phyloP scores from a whole-genome alignment of 2,888 invertebrate genomes.

The Catocala nupta region DNA sequence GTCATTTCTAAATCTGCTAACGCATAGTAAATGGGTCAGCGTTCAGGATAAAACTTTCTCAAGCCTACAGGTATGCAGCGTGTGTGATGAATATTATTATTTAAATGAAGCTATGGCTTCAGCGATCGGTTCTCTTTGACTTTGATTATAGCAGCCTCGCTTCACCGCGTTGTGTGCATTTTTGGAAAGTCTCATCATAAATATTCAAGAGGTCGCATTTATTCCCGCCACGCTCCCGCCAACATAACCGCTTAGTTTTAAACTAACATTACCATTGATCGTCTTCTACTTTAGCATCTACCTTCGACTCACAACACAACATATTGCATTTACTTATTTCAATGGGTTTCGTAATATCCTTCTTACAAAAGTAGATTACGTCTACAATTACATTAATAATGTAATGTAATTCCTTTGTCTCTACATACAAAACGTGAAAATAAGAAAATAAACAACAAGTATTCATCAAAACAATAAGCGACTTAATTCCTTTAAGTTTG shows the following conservation, averaged over 20 bases:
- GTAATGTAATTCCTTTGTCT: too few species aligned
- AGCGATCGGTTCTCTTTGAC: conserved; percentile 49
- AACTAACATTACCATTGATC: conserved; percentile 34
- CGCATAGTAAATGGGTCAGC: conserved; percentile 6
- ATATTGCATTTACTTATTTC: background rate
- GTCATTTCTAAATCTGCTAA: background rate
- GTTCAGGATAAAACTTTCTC: conserved; percentile 16
- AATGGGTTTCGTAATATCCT: too few species aligned
- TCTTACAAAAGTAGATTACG: too few species aligned
- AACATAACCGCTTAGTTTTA: conserved; percentile 41
- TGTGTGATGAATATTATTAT: conserved; percentile 52
- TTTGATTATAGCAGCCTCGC: conserved; percentile 54
- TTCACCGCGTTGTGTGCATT: conserved; percentile 56
- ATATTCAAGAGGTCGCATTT: conserved; percentile 62
- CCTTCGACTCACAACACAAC: too few species aligned
- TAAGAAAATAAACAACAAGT: too few species aligned
- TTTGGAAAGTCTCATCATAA: conserved; percentile 63
- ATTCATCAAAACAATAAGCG: too few species aligned
- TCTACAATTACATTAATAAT: too few species aligned
- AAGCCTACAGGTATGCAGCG: conserved; percentile 1
- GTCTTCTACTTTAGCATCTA: conserved; percentile 3
- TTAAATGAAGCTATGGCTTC: conserved; percentile 35
- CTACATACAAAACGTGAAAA: too few species aligned
- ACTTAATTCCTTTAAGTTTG: too few species aligned
- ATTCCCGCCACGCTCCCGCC: conserved; percentile 42